phyloP scores from a whole-genome alignment of 2,113 vertebrate genomes.

The Ancistrus triradiatus region DNA sequence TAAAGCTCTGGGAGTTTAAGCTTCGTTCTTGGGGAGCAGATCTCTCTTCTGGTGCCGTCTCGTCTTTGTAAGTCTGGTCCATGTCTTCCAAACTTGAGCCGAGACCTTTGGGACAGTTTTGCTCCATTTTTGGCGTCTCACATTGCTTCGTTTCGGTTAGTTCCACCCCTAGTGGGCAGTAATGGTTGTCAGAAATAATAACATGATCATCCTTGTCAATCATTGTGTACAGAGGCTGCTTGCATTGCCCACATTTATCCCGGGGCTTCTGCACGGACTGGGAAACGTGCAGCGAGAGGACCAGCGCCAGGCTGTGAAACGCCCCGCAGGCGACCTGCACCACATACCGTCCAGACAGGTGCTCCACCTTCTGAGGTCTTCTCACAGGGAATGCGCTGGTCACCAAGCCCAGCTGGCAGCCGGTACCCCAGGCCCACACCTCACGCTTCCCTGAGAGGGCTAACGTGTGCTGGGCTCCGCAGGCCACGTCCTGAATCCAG shows the following conservation, averaged over 20 bases:
- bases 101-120: no score
- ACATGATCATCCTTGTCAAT: constrained; percentile 80
- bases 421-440: constrained; percentile 96
- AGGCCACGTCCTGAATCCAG: constrained; percentile 78
- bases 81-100: no score
- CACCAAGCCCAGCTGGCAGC: constrained; percentile 90
- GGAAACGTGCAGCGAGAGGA: constrained; percentile 72
- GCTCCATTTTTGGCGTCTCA: constrained; percentile 9
- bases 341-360: constrained; percentile 86
- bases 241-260: constrained; percentile 79
- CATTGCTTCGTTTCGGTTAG: constrained; percentile 69
- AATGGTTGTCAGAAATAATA: constrained; percentile 84
- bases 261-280: constrained; percentile 70
- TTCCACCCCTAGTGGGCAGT: constrained; percentile 88
- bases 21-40: constrained; percentile 1
- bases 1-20: constrained; percentile 16
- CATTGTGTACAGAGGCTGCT: constrained; percentile 79
- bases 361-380: constrained; percentile 88
- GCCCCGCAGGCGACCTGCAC: constrained; percentile 89
- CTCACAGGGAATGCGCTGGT: constrained; percentile 84
- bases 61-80: neutral
- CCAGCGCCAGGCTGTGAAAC: constrained; percentile 90
- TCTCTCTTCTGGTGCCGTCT: neutral
- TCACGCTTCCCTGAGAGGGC: constrained; percentile 84
- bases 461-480: constrained; percentile 89